Base-by-base conservation (phyloP, 2,888 invertebrate species). In the Scelioninae gen. 2 region DNA sequence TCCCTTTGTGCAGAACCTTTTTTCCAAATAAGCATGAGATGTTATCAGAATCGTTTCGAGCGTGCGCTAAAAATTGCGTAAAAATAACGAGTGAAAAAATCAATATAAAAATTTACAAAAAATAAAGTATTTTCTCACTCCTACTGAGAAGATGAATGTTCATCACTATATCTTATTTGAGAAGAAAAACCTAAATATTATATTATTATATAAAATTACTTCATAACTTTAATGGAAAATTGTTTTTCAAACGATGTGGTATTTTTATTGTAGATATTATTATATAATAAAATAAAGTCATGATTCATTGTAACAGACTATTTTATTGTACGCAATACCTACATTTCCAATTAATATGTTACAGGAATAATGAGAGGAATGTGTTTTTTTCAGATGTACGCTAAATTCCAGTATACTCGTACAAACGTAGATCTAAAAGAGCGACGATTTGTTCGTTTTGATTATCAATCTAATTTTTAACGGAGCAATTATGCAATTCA, bases 211-310 rank as follows among this genome's bases (percentile, higher is more conserved):
- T 82, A 81, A 84, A 83, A 83, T 84, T 81, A 84, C 82, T 84
- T 82, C 84, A 84, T 84, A 84, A 84, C 84, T 84, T 83, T 84
- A 84, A 84, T 81, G 84, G 74, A 83, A 82, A 84, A 84, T 84
- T 84, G 84, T 84, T 84, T 84, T 84, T 84, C 83, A 84, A 84
- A 84, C 84, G 83, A 84, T 84, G 84, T 84, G 84, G 84, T 84
- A 84, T 84, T 84, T 84, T 84, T 84, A 84, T 84, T 84, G 84
- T 84, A 84, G 84, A 84, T 84, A 84, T 84, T 84, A 84, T 84
- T 84, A 83, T 83, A 84, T 84, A 84, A 84, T 83, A 72, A 81
- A 85, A 85, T 85, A 84, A 85, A 82, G 82, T 82, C 82, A 85
- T 85, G 82, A 84, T 84, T 84, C 83, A 84, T 84, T 84, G 83